Evolutionary conservation across 2,113 vertebrate genomes (phyloP).

Genomic region (Oostethus manadensis): DNA sequence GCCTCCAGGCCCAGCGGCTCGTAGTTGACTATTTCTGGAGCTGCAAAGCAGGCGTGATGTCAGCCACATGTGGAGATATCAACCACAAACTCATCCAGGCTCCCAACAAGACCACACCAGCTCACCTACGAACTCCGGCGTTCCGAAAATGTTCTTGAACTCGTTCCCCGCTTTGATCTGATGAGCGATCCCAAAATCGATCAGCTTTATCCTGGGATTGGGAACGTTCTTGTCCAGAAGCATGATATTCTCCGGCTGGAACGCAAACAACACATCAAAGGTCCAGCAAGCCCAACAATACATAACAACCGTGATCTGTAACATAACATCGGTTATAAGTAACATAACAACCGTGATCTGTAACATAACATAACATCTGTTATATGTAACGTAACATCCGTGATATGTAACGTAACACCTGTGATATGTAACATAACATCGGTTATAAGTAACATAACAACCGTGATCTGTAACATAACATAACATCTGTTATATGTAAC

Average conservation of each 20-base stretch:
- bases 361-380: too few species aligned
- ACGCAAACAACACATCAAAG: too few species aligned
- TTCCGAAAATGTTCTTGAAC: slow-evolving; percentile 98
- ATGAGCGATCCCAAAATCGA: slow-evolving; percentile 95
- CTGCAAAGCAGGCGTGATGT: slow-evolving; percentile 65
- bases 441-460: too few species aligned
- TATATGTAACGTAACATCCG: too few species aligned
- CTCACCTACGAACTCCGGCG: slow-evolving; percentile 94
- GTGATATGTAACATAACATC: too few species aligned
- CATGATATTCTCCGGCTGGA: slow-evolving; percentile 97
- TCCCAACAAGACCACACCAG: not conserved
- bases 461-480: too few species aligned
- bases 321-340: too few species aligned
- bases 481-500: too few species aligned
- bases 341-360: too few species aligned
- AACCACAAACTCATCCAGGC: not conserved
- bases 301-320: too few species aligned
- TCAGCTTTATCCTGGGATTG: slow-evolving; percentile 93
- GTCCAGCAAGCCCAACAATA: too few species aligned
- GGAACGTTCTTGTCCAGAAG: slow-evolving; percentile 90
- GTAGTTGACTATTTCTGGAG: slow-evolving; percentile 96
- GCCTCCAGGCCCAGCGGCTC: slow-evolving; percentile 94
- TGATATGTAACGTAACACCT: too few species aligned
- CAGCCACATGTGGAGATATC: slow-evolving; percentile 41
- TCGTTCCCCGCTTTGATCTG: slow-evolving; percentile 94